Evolutionary conservation across 2,113 vertebrate genomes (phyloP), one percentile per base, ranked within the genome.

Genomic region (Chionodraco myersi): DNA sequence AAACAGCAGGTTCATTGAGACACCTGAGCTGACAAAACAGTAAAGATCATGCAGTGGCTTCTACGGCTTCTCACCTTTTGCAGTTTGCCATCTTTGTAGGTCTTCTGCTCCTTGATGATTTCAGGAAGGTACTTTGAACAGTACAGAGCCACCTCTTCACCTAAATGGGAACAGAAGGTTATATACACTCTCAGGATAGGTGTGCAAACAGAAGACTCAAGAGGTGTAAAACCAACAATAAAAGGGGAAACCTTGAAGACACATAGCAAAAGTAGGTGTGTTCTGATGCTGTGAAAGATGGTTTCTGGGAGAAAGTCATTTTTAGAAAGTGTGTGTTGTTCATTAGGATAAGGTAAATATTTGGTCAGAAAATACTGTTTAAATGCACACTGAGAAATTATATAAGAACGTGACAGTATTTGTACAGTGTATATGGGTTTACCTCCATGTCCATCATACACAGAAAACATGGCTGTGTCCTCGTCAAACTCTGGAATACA

Each of bases 391-490:
- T 48, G 6, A 18, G 23, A 57, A 68, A 45, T 13, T 15, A 21
- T 23, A n/a, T 3, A 2, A 30, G 48, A 2, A 60, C 0, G 44
- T 44, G 3, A 48, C 10, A 45, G n/a, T 8, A 15, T 10, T 4
- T 41, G 6, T 6, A 10, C 1, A 47, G 10, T 23, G 14, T 45
- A 14, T 15, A 9, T 5, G 7, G 23, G 10, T 13, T 95, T 96
- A 99, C 98, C 98, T 96, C 98, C 98, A 9, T 99, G 98, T 81
- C 98, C 98, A 85, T 99, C 98, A 84, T 99, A 99, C 74, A 99
- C 98, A 0, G 98, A 96, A 95, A 99, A 99, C 97, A 99, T 98
- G 52, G 98, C 96, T 0, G 98, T 99, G 47, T 99, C 97, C 4
- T 94, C 94, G 84, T 99, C 98, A 89, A 99, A 94, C 72, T 99